Percentiles rank a stretch among this genome's conserved stretches.
phyloP scores from a whole-genome alignment of 2,797 vertebrate species.

The Syndactyla subalaris region DNA sequence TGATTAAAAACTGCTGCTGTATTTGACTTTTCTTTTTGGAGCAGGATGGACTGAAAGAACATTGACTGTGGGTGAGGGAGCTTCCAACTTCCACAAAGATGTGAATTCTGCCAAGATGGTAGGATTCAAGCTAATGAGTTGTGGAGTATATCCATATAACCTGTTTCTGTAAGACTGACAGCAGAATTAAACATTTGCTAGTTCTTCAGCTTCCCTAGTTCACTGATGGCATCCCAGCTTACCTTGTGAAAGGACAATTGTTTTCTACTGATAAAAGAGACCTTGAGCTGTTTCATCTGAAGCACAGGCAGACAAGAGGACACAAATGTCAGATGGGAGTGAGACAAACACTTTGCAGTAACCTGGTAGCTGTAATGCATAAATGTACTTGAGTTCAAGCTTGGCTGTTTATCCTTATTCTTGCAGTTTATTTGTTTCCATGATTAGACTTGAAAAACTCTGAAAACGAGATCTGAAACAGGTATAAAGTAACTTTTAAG shows the following conservation, averaged over 20 bases:
- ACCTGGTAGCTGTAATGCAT: background rate
- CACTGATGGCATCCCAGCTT: background rate
- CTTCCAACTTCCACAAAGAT: background rate
- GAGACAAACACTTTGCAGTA: background rate
- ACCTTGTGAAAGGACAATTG: background rate
- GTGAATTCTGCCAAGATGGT: background rate
- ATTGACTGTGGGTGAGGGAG: background rate
- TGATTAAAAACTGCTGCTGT: background rate
- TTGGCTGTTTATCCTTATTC: background rate
- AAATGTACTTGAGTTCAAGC: background rate
- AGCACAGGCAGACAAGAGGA: background rate
- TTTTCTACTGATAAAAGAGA: background rate
- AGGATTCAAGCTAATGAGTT: background rate
- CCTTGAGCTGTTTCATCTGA: background rate
- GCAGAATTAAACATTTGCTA: background rate
- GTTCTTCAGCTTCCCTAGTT: background rate
- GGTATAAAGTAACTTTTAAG: background rate
- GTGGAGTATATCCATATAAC: background rate
- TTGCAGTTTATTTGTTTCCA: background rate
- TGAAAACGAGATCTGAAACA: background rate
- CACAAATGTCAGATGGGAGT: background rate
- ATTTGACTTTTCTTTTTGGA: background rate
- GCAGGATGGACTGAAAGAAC: background rate
- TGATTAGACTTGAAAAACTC: background rate
- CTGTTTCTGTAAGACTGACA: background rate